Evolutionary conservation across 2,888 invertebrate species (phyloP), one percentile per base, ranked within the genome.

Genomic region (Bembecia ichneumoniformis): DNA sequence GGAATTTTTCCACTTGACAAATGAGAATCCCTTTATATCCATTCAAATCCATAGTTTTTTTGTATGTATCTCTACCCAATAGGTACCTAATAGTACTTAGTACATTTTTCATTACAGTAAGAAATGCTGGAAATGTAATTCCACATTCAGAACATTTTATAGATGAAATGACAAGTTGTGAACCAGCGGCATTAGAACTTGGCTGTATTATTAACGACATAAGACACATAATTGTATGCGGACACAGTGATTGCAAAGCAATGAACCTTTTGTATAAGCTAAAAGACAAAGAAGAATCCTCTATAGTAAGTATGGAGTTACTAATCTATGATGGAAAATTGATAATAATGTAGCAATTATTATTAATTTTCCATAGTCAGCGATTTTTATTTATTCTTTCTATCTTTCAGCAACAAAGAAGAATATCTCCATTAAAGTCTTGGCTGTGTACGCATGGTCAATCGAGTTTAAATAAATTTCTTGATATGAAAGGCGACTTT

Each of bases 231-330:
- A 95, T 98, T 55, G 96, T 99, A 3, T 98, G 98, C 71, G 99
- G 99, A 0, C 98, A 99, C 74, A 97, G 98, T 54, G 98, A 99
- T 74, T 99, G 99, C 76, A 98, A 98, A 90, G 98, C 98, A 3
- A 98, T 98, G 93, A 97, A 97, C 88, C 89, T 97, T 51, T 86
- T 98, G 2, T 95, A 96, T 73, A 91, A 93, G 64, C 79, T 98
- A 50, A 91, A 92, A 65, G 93, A 94, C 79, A 91, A 91, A 58
- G 91, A 94, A 69, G 92, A 93, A 75, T 90, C 95, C 2, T 83
- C 73, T 64, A 61, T 66, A 54, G 86, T 82, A 63, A 73, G 82
- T 69, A 46, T 14, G n/a, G 2, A 46, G 9, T 9, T n/a, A 28
- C 28, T 28, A 14, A 46, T 1, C 7, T 40, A n/a, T 14, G 28